Conservation (phyloP, 2,888 invertebrate genomes). For the Syrphus vitripennis region DNA sequence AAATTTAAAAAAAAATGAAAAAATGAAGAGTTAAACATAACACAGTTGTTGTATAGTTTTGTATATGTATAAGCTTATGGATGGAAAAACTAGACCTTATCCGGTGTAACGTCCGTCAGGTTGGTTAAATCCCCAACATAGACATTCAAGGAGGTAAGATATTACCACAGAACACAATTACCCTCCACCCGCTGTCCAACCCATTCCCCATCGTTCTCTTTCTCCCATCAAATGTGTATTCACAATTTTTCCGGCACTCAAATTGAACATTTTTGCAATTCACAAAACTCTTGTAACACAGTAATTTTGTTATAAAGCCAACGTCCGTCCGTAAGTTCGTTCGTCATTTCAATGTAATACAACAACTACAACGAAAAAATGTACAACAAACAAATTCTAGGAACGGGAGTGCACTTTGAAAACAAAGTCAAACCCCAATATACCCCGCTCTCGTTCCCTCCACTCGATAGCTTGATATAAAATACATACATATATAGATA, state of each 20-base stretch:
- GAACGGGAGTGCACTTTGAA: slow-evolving; percentile 20
- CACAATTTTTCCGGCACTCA: slow-evolving; percentile 22
- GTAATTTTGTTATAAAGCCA: slow-evolving; percentile 46
- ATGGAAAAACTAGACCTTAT: slow-evolving; percentile 10
- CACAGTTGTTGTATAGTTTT: background rate
- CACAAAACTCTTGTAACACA: slow-evolving; percentile 39
- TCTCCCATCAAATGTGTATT: slow-evolving; percentile 2
- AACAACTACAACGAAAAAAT: background rate
- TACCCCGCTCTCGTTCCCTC: background rate
- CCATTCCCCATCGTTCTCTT: background rate
- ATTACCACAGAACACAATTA: background rate
- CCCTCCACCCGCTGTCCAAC: background rate
- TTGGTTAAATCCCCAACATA: slow-evolving; percentile 1
- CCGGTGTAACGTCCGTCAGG: slow-evolving; percentile 33
- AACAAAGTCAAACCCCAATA: slow-evolving; percentile 1
- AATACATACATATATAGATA: background rate
- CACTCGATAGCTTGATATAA: background rate
- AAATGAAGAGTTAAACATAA: background rate
- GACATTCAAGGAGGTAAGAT: slow-evolving; percentile 3
- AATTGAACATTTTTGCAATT: slow-evolving; percentile 47
- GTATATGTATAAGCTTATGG: background rate
- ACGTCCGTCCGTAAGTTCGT: background rate
- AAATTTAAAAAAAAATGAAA: background rate
- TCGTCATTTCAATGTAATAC: slow-evolving; percentile 2
- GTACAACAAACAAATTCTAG: slow-evolving; percentile 7